Percentiles rank a stretch among this genome's conserved stretches.
These are phyloP conservation scores for Mus minutoides DNA, from an alignment of 2,797 vertebrate species.

Conservation along the genomic window DNA sequence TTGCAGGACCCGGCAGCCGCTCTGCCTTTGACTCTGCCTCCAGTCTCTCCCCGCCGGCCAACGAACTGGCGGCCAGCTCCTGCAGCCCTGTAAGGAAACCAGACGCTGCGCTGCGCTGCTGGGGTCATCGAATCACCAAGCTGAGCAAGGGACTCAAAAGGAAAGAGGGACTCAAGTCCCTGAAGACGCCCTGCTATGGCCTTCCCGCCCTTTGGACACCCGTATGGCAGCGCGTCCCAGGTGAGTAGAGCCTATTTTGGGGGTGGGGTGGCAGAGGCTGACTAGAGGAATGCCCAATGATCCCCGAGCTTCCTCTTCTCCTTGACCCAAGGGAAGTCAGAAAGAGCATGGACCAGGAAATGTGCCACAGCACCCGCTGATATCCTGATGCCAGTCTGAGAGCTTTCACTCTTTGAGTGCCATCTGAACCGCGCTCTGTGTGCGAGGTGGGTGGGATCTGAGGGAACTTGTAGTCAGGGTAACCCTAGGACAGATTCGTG, in stretches of 20 bases:
- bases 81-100: conserved; percentile 52
- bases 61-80: conserved; percentile 10
- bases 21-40: conserved; percentile 69
- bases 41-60: background rate
- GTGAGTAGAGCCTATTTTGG: conserved; percentile 87
- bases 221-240: conserved; percentile 97
- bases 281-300: background rate
- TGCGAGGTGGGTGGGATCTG: background rate
- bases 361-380: background rate
- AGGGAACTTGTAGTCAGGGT: background rate
- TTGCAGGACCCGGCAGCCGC: conserved; percentile 52
- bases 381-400: background rate
- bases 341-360: background rate
- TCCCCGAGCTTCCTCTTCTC: background rate
- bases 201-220: conserved; percentile 99
- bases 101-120: background rate
- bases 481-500: background rate
- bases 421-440: background rate
- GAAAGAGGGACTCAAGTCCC: conserved; percentile 8
- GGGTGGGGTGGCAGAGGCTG: background rate
- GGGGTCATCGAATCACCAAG: background rate
- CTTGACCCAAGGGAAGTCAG: background rate
- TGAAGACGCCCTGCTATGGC: conserved; percentile 93
- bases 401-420: background rate
- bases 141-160: conserved; percentile 19